Conservation (phyloP, 1,140 invertebrate species). For the Drosophila quadrilineata region DNA sequence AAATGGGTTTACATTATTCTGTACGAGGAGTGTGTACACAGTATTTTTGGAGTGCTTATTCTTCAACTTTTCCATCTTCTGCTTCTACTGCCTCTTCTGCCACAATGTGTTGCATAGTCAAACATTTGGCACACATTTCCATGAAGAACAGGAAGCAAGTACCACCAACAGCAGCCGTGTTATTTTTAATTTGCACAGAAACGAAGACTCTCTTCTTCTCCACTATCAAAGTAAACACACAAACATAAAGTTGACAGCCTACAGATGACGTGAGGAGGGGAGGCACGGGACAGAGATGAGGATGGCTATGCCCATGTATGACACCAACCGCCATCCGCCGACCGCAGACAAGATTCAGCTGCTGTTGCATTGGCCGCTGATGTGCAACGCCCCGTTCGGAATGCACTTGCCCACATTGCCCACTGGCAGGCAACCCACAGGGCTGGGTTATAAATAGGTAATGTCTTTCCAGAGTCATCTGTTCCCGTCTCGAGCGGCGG, state of each 20-base stretch:
- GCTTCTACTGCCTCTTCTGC: too few relatives aligned
- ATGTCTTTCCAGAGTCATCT: slow-evolving; percentile 12
- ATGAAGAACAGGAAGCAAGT: slow-evolving; percentile 59
- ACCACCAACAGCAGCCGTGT: slow-evolving; percentile 3
- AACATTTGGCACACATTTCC: slow-evolving; percentile 67
- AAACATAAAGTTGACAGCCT: slow-evolving; percentile 59
- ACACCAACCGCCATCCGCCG: slow-evolving; percentile 24
- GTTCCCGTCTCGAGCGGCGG: background rate
- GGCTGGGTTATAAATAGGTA: slow-evolving; percentile 52
- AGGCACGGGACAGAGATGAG: background rate
- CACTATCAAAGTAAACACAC: too few relatives aligned
- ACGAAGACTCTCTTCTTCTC: slow-evolving; percentile 45
- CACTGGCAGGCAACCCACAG: slow-evolving; percentile 52
- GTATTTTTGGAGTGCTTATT: slow-evolving; percentile 45
- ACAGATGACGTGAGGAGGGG: slow-evolving; percentile 12
- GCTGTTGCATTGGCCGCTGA: too few relatives aligned
- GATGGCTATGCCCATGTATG: slow-evolving; percentile 1
- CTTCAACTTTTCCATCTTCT: too few relatives aligned
- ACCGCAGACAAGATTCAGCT: slow-evolving; percentile 3
- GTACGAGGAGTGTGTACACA: slow-evolving; percentile 47
- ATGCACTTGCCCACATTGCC: slow-evolving; percentile 47
- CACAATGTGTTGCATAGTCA: too few relatives aligned
- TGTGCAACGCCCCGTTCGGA: slow-evolving; percentile 44
- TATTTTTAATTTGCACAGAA: slow-evolving; percentile 58
- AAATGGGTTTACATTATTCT: slow-evolving; percentile 24